Evolutionary conservation across 2,888 invertebrate species (phyloP), one percentile per base, ranked within the genome.

Genomic region (Timema cristinae): DNA sequence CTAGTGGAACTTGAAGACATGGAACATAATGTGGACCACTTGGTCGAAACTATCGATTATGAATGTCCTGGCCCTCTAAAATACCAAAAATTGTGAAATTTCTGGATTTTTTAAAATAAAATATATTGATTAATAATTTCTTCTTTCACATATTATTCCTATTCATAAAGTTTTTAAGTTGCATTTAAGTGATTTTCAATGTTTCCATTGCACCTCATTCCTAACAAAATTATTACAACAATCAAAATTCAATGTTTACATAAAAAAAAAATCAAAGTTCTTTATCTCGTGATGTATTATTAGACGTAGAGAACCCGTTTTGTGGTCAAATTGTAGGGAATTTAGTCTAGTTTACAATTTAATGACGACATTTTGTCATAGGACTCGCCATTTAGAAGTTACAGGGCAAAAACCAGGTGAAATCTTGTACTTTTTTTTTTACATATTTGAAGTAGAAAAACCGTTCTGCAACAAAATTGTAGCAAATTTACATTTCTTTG

Each of bases 351-450:
- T 32, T 32, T 32, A 32, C 32, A 32, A 32, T 4, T 32, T 32
- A 32, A 32, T 32, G 32, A 32, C n/a, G 59, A 8, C 59, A 59
- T 59, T 59, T 59, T 59, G 59, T 59, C 9, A n/a, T n/a, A n/a
- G 15, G 59, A 59, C 13, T n/a, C 13, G 59, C 15, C 59, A 59
- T 59, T 32, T 59, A 59, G 59, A 59, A 59, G 59, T 9, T 59
- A 13, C 59, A n/a, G n/a, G 13, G 4, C 4, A 59, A 59, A 59
- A n/a, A n/a, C 8, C 8, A 1, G 59, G 0, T 59, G 59, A 13
- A 59, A 59, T 59, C 32, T 4, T 32, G 32, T 32, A 32, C 32
- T 59, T 13, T 13, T 13, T 59, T 13, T 59, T n/a, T 59, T 11
- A 59, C 15, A 13, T 59, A 59, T 59, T 59, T 11, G 15, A 59